Base-by-base conservation (phyloP, 2,797 vertebrate species). In the Thalassophryne amazonica region DNA sequence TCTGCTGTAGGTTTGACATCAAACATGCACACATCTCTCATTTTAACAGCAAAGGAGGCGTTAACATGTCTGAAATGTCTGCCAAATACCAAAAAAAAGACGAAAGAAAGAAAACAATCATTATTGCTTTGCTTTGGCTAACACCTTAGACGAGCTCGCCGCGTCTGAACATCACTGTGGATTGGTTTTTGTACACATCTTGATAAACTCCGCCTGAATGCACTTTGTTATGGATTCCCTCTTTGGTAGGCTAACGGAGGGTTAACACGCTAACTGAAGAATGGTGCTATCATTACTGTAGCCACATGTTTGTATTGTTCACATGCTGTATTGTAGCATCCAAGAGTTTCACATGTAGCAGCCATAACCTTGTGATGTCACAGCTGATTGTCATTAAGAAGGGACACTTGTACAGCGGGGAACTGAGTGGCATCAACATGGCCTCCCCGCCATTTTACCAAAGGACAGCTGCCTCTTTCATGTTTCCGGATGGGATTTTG, bases 231-330 rank as follows among this genome's bases (percentile, higher is more conserved):
- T 36, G 27, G 54, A 73, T 42, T 59, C 73, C 69, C 69, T 65
- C 20, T 0, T 32, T 23, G 42, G 47, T 35, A 54, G 37, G 41
- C 59, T 60, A 40, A 38, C 4, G 16, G 17, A 67, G 73, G 69
- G 28, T 49, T 23, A 18, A 72, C 30, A 67, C 57, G 49, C 54
- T 53, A 70, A 81, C 79, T 84, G 78, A 83, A 69, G 70, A 88
- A 83, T 84, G 86, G 87, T 89, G 89, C 90, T 89, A 85, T 80
- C 71, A 41, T 80, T 55, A 75, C 60, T 64, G 70, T 73, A 72
- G 52, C 51, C 22, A 17, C 55, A 77, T 50, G 56, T 76, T 73
- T 78, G 67, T 76, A 65, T 58, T 60, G 46, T 69, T 73, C 73
- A 77, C 66, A 71, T 75, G 66, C 75, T 78, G 60, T 79, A 60